Evolutionary conservation across 2,797 vertebrate species (phyloP).

Genomic region (Argentina silus): DNA sequence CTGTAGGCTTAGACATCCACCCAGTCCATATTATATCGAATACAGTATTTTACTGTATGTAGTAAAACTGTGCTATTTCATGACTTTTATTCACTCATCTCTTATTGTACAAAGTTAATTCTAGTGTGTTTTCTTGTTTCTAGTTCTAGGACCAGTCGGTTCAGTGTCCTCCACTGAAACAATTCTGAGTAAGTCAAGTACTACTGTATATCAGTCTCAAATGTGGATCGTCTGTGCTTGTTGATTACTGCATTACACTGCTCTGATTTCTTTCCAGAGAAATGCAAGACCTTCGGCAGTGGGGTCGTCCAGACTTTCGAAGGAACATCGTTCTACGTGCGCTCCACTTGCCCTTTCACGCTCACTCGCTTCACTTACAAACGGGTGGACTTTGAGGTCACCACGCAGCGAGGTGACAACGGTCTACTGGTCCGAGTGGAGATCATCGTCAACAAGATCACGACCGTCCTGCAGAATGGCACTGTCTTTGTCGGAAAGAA

Average conservation of each 20-base stretch:
- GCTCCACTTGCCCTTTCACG: slow-evolving; percentile 69
- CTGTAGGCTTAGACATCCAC: too few species aligned
- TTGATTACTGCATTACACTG: background rate
- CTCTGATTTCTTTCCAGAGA: slow-evolving; percentile 58
- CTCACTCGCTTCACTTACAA: slow-evolving; percentile 76
- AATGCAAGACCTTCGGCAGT: slow-evolving; percentile 75
- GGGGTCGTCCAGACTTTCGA: slow-evolving; percentile 72
- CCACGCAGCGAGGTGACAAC: slow-evolving; percentile 45
- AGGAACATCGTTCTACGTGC: slow-evolving; percentile 61
- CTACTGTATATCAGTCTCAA: background rate
- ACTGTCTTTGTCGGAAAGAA: slow-evolving; percentile 67
- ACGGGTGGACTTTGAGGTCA: slow-evolving; percentile 75
- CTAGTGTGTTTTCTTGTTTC: slow-evolving; percentile 2
- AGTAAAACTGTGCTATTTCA: too few species aligned
- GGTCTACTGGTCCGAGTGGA: slow-evolving; percentile 68
- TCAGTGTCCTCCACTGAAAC: slow-evolving; percentile 25
- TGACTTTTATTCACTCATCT: too few species aligned
- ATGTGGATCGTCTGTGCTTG: background rate
- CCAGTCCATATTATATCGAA: too few species aligned
- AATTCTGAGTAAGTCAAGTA: slow-evolving; percentile 52
- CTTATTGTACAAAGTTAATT: too few species aligned
- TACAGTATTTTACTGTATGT: too few species aligned
- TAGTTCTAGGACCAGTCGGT: slow-evolving; percentile 43
- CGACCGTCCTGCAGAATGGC: slow-evolving; percentile 62
- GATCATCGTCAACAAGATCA: slow-evolving; percentile 74